phyloP scores from a whole-genome alignment of 2,888 invertebrate species.

The Chymomyza amoena region DNA sequence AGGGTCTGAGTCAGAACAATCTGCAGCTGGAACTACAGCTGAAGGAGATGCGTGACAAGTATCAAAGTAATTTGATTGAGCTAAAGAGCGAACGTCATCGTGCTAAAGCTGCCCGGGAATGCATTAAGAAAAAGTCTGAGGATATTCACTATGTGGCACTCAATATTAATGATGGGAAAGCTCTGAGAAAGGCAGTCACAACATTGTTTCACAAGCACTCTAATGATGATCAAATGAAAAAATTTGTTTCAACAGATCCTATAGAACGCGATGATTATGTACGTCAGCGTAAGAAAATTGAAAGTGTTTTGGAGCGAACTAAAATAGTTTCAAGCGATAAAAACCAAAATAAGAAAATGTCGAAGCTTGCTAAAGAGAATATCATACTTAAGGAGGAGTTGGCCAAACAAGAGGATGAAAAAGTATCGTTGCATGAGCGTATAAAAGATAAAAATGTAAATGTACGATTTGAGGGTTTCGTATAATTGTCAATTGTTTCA shows the following conservation, averaged over 20 bases:
- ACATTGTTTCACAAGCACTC: constrained; percentile 82
- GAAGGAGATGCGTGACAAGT: constrained; percentile 87
- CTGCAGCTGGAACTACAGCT: constrained; percentile 85
- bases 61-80: constrained; percentile 86
- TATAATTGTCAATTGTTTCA: too few species aligned
- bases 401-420: too few species aligned
- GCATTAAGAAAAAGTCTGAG: constrained; percentile 87
- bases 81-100: constrained; percentile 83
- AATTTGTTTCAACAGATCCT: constrained; percentile 84
- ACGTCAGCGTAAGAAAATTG: constrained; percentile 90
- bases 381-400: too few species aligned
- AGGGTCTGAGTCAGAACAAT: constrained; percentile 88
- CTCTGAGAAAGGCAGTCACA: constrained; percentile 71
- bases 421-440: too few species aligned
- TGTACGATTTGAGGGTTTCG: too few species aligned
- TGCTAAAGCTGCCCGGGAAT: constrained; percentile 82
- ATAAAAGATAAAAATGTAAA: too few species aligned
- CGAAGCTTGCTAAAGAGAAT: too few species aligned
- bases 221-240: constrained; percentile 84
- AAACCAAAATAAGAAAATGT: too few species aligned
- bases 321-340: too few species aligned
- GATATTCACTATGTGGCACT: constrained; percentile 90
- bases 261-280: constrained; percentile 87
- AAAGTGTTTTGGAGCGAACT: constrained; percentile 69
- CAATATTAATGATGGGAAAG: constrained; percentile 85